Percentiles rank a stretch among this genome's conserved stretches.
These are phyloP conservation scores for Cichladusa arquata DNA, from an alignment of 2,113 vertebrate genomes.

Conservation along the genomic window DNA sequence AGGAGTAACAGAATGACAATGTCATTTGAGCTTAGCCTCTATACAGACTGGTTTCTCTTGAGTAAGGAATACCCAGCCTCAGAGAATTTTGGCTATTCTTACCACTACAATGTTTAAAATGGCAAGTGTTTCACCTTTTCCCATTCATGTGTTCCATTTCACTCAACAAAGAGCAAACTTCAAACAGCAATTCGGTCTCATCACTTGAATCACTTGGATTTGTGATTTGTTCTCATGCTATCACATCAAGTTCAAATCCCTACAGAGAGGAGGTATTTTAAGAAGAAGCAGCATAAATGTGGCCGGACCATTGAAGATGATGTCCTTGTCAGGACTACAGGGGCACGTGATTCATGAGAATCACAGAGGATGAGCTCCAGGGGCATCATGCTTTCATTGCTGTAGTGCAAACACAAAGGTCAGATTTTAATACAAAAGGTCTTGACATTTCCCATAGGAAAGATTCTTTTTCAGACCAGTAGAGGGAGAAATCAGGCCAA, in stretches of 20 bases:
- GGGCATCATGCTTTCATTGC: neutral
- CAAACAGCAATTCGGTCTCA: neutral
- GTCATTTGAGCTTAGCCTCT: neutral
- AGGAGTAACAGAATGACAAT: neutral
- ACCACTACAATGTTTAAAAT: neutral
- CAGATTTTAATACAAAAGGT: neutral
- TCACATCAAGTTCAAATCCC: neutral
- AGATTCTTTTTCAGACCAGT: slow-evolving; percentile 27
- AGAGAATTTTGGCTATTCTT: neutral
- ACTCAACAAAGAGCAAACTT: neutral
- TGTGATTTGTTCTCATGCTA: neutral
- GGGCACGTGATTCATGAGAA: neutral
- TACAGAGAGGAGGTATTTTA: neutral
- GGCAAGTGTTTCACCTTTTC: neutral
- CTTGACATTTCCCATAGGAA: neutral
- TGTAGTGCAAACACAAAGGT: neutral
- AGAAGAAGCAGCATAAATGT: neutral
- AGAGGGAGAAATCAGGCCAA: slow-evolving; percentile 46
- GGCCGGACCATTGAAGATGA: neutral
- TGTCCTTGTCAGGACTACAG: neutral
- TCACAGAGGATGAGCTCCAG: neutral
- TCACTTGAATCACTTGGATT: neutral
- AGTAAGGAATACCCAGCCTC: neutral
- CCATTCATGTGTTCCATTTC: neutral
- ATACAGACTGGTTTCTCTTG: neutral